Percentiles rank a stretch among this genome's conserved stretches.
Evolutionary conservation across 1,140 invertebrate species (phyloP).

Genomic region (Branchinecta lynchi): DNA sequence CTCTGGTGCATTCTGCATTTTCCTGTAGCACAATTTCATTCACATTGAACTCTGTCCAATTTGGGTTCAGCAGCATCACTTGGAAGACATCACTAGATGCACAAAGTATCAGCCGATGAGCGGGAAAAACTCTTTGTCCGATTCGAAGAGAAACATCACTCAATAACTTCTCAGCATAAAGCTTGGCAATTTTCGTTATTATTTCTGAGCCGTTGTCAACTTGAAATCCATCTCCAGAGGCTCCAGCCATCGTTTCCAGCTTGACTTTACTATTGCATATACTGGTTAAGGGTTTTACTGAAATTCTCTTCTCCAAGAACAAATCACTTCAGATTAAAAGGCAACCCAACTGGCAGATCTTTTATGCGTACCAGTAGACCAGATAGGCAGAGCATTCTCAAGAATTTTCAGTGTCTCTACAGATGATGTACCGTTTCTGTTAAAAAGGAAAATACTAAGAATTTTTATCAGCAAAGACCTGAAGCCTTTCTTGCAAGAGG

Average conservation of each 20-base stretch:
- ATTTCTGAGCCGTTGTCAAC: constrained; percentile 65
- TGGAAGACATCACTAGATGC: constrained; percentile 91
- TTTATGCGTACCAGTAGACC: background rate
- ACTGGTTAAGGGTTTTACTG: background rate
- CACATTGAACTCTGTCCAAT: constrained; percentile 78
- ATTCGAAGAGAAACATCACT: constrained; percentile 70
- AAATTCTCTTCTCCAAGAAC: background rate
- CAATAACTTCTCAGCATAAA: constrained; percentile 67
- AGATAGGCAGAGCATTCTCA: background rate
- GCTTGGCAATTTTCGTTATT: constrained; percentile 57
- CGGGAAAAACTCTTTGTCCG: constrained; percentile 59
- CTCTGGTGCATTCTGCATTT: constrained; percentile 58
- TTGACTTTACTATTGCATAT: background rate
- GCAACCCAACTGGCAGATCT: background rate
- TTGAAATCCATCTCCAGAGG: constrained; percentile 31
- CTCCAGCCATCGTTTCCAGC: background rate
- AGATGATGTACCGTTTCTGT: too few species aligned
- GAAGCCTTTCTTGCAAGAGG: too few species aligned
- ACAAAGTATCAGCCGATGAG: constrained; percentile 79
- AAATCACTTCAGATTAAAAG: background rate
- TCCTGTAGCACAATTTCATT: constrained; percentile 66
- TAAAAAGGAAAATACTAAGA: too few species aligned
- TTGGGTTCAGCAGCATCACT: constrained; percentile 85
- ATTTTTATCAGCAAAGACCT: too few species aligned
- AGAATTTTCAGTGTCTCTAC: background rate